Evolutionary conservation across 2,113 vertebrate genomes (phyloP), one percentile per base, ranked within the genome.

Genomic region (Verasper variegatus): DNA sequence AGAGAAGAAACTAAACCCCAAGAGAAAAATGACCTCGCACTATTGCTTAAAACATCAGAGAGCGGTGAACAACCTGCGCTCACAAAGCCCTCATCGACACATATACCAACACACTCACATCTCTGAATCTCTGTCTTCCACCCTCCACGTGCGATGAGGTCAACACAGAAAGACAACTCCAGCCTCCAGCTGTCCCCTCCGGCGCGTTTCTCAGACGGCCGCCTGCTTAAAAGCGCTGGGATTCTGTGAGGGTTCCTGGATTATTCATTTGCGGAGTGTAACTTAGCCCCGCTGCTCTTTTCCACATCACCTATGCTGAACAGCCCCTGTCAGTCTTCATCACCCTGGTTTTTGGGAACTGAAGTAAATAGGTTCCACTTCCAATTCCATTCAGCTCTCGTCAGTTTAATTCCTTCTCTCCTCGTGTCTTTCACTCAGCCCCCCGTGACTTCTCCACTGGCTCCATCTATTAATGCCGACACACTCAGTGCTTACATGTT

Each of bases 201-300:
- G 45, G 81, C 65, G 72, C 55, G 0, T 37, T 80, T 35, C 74
- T 83, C 83, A 75, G 70, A 84, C 20, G 24, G 60, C 42, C 66
- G 76, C 67, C 58, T 78, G 71, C 35, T 74, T 55, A 57, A 55
- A 61, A 83, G 82, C 17, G 1, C 45, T 2, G 31, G 40, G 73
- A 87, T 58, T 59, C 72, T 21, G 77, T 26, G 57, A 70, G 65
- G 12, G 12, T 76, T 84, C 68, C 59, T 89, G 71, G 78, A 86
- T 89, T 86, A 90, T 88, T 91, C 76, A 88, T 89, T 78, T 85
- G 80, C 14, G 3, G 40, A 63, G 82, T 74, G 77, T 71, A 86
- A 83, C 57, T 81, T 68, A 86, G 72, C 75, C 77, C 75, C 65
- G 11, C 78, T 83, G 74, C 65, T 82, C 76, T 73, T 82, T 88